phyloP scores from a whole-genome alignment of 2,113 vertebrate species.

The Passer montanus region DNA sequence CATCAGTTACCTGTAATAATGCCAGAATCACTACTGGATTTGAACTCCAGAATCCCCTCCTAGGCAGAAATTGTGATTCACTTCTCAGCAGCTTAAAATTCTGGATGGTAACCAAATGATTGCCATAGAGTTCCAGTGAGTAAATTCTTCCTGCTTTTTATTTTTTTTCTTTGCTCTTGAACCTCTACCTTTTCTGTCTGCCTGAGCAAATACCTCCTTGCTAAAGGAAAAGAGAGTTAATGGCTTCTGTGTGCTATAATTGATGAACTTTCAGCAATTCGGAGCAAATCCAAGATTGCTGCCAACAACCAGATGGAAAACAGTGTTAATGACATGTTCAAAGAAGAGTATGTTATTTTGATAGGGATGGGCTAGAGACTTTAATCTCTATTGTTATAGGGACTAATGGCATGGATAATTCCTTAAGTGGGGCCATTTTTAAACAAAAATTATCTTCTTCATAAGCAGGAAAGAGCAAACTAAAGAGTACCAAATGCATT shows the following conservation, averaged over 20 bases:
- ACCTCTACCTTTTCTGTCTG: conserved; percentile 18
- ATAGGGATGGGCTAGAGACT: conserved; percentile 60
- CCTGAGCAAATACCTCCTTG: conserved; percentile 24
- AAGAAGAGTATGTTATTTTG: conserved; percentile 68
- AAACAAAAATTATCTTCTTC: conserved; percentile 69
- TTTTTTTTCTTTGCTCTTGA: neutral
- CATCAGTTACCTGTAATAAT: neutral
- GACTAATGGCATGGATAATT: conserved; percentile 64
- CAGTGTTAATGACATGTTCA: conserved; percentile 72
- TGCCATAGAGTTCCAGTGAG: neutral
- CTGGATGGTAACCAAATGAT: neutral
- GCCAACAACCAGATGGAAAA: conserved; percentile 69
- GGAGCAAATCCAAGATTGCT: conserved; percentile 53
- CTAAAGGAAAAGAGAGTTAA: conserved; percentile 54
- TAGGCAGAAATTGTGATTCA: neutral
- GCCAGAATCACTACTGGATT: conserved; percentile 8
- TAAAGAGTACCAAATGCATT: conserved; percentile 54
- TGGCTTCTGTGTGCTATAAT: conserved; percentile 68
- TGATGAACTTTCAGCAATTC: conserved; percentile 69
- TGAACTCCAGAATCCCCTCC: neutral
- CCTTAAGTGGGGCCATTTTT: conserved; percentile 59
- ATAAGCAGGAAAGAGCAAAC: conserved; percentile 44
- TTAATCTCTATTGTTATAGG: conserved; percentile 66
- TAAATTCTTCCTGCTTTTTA: neutral
- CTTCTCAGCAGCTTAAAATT: neutral